These are phyloP conservation scores for Amphipoea oculea DNA, from an alignment of 2,888 invertebrate genomes.

Conservation along the genomic window DNA sequence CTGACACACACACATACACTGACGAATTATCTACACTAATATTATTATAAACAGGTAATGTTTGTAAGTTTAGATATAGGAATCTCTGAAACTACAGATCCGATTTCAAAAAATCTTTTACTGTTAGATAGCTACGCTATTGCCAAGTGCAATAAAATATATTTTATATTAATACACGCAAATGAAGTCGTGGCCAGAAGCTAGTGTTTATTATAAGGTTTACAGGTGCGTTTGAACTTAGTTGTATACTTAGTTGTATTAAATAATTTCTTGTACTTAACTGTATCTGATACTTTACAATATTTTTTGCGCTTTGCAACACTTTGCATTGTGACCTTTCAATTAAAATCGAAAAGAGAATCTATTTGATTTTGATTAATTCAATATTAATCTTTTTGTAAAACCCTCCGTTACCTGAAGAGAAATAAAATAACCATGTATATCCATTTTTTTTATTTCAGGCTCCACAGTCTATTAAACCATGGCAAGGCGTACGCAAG, in stretches of 20 bases:
- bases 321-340: background rate
- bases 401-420: background rate
- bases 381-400: background rate
- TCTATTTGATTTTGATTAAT: background rate
- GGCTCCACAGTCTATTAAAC: conserved; percentile 78
- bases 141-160: background rate
- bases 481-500: conserved; percentile 80
- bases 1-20: background rate
- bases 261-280: background rate
- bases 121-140: background rate
- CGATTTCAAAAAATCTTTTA: background rate
- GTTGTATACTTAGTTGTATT: background rate
- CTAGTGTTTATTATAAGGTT: too few relatives aligned
- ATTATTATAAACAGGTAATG: background rate
- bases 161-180: background rate
- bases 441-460: conserved; percentile 57
- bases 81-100: background rate
- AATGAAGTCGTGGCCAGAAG: background rate
- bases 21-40: background rate
- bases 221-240: too few relatives aligned
- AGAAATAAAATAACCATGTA: background rate
- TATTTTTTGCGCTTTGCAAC: background rate
- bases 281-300: background rate
- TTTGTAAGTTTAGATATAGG: background rate
- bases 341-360: background rate